phyloP scores from a whole-genome alignment of 1,140 invertebrate species.

The Arion vulgaris region DNA sequence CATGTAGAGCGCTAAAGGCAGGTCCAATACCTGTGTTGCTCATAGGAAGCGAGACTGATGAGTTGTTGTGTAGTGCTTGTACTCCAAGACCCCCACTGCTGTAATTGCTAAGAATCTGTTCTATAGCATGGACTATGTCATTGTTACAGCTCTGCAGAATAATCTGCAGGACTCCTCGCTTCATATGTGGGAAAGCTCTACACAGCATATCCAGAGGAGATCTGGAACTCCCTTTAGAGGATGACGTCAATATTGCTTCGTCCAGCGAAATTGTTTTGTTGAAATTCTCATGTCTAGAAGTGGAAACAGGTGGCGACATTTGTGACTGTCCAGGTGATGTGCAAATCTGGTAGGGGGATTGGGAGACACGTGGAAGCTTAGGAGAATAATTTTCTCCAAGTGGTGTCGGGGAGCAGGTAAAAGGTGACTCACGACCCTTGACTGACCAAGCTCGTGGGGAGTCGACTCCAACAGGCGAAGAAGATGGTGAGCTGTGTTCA shows the following conservation, averaged over 20 bases:
- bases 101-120: constrained; percentile 75
- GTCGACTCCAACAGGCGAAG: not conserved
- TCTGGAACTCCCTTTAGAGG: constrained; percentile 19
- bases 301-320: constrained; percentile 13
- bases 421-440: constrained; percentile 9
- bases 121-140: constrained; percentile 91
- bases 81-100: not conserved
- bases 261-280: not conserved
- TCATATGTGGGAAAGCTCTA: constrained; percentile 87
- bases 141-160: constrained; percentile 83
- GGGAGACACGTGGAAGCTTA: constrained; percentile 4
- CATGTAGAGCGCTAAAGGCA: constrained; percentile 1
- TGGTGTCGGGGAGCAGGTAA: not conserved
- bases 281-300: not conserved
- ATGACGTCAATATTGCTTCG: constrained; percentile 12
- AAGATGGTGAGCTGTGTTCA: constrained; percentile 2
- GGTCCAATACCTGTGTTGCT: constrained; percentile 1
- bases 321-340: constrained; percentile 17
- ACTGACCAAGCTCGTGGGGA: not conserved
- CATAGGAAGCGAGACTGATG: not conserved
- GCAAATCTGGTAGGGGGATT: constrained; percentile 12
- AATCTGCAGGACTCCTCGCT: constrained; percentile 86
- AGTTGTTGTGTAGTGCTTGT: not conserved
- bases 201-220: constrained; percentile 83
- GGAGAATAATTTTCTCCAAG: not conserved